These are phyloP conservation scores for Panurus biarmicus DNA, from an alignment of 2,113 vertebrate species.

Conservation along the genomic window DNA sequence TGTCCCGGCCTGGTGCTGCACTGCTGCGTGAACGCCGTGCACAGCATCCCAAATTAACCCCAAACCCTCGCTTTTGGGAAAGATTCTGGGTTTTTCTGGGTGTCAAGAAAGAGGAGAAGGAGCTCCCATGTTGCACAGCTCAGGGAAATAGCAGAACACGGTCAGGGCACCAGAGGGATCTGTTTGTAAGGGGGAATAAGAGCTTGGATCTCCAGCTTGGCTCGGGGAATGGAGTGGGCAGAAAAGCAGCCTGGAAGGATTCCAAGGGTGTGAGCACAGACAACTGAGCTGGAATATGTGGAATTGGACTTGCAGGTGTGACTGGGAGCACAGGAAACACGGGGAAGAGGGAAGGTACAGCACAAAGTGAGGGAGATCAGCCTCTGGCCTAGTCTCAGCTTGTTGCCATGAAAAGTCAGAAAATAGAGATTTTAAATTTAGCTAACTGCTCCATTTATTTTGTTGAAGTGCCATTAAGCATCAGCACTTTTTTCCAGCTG, in stretches of 20 bases:
- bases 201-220: not conserved
- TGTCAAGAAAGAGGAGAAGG: not conserved
- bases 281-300: not conserved
- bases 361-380: not conserved
- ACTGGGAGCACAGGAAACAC: not conserved
- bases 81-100: not conserved
- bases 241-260: not conserved
- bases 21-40: not conserved
- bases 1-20: not conserved
- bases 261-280: not conserved
- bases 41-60: too few species aligned
- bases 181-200: not conserved
- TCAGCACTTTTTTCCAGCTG: not conserved
- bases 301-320: not conserved
- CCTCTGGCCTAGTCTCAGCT: not conserved
- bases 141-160: not conserved
- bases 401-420: not conserved
- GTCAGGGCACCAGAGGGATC: not conserved
- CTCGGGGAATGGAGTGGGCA: not conserved
- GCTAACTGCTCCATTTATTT: not conserved
- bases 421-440: not conserved
- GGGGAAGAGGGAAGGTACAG: not conserved
- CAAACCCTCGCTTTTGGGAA: not conserved
- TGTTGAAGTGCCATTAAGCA: not conserved
- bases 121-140: not conserved